These are phyloP conservation scores for Gobio occitaniae DNA, from an alignment of 2,797 vertebrate species.

Conservation along the genomic window DNA sequence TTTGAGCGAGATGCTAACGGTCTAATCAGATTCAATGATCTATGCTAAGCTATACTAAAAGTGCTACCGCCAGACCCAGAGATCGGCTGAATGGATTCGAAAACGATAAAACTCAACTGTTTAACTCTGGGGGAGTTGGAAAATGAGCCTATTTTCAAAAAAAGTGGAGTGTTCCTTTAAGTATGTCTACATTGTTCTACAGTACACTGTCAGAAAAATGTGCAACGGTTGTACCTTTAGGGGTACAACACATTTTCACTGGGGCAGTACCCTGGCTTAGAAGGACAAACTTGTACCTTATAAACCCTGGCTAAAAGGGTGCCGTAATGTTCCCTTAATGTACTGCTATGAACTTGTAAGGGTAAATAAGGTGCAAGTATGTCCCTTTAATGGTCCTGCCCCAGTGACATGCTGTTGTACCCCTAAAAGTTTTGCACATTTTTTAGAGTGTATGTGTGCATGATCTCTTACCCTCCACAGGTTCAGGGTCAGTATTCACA, in stretches of 20 bases:
- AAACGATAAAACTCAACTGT: no score
- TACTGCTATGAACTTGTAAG: background rate
- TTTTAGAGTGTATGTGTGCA: background rate
- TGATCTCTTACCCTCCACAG: conserved; percentile 86
- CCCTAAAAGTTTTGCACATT: background rate
- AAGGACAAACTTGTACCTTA: background rate
- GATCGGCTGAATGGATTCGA: no score
- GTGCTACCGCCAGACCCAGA: no score
- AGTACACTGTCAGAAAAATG: background rate
- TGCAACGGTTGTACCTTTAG: background rate
- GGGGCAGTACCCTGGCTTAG: background rate
- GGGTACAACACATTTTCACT: no score
- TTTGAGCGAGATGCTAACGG: no score
- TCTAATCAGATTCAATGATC: no score
- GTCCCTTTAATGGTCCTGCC: background rate
- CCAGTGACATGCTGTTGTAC: background rate
- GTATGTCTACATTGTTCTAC: background rate
- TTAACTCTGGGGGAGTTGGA: no score
- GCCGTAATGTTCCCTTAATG: background rate
- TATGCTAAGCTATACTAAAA: no score
- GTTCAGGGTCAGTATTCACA: conserved; percentile 83
- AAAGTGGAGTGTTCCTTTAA: no score
- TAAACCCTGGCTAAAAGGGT: background rate
- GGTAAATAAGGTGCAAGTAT: background rate
- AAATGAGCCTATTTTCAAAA: no score